These are phyloP conservation scores for Siderastrea radians DNA, from an alignment of 92 coral and sea anemone genomes.

Conservation along the genomic window DNA sequence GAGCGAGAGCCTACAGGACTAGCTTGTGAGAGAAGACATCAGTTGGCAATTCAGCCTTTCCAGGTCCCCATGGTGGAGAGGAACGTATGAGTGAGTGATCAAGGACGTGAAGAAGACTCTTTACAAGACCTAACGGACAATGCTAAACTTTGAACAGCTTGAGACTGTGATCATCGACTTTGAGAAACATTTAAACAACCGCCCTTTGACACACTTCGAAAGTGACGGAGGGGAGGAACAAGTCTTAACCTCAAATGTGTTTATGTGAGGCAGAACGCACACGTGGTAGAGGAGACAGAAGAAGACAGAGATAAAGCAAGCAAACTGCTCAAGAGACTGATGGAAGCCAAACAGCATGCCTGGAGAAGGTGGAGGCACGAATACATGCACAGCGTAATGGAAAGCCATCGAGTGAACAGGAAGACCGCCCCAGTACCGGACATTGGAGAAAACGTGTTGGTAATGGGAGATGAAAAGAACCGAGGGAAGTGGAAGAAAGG, in stretches of 20 bases:
- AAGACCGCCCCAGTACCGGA: conserved; percentile 22
- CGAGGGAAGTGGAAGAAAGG: too few relatives aligned
- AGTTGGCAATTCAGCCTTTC: conserved; percentile 59
- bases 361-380: background rate
- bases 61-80: conserved; percentile 75
- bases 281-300: background rate
- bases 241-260: too few relatives aligned
- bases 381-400: conserved; percentile 56
- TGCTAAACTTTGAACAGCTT: conserved; percentile 43
- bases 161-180: background rate
- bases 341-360: too few relatives aligned
- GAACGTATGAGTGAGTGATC: conserved; percentile 21
- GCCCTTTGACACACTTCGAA: too few relatives aligned
- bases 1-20: conserved; percentile 54
- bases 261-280: background rate
- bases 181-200: too few relatives aligned
- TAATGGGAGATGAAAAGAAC: conserved; percentile 14
- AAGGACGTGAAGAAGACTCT: conserved; percentile 62
- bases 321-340: conserved; percentile 15
- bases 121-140: conserved; percentile 64
- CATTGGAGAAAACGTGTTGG: conserved; percentile 50
- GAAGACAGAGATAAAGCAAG: background rate
- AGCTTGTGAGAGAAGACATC: conserved; percentile 55
- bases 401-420: conserved; percentile 60
- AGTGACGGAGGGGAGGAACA: too few relatives aligned